Evolutionary conservation across 2,113 vertebrate species (phyloP), one percentile per base, ranked within the genome.

Genomic region (Tringa solitaria): DNA sequence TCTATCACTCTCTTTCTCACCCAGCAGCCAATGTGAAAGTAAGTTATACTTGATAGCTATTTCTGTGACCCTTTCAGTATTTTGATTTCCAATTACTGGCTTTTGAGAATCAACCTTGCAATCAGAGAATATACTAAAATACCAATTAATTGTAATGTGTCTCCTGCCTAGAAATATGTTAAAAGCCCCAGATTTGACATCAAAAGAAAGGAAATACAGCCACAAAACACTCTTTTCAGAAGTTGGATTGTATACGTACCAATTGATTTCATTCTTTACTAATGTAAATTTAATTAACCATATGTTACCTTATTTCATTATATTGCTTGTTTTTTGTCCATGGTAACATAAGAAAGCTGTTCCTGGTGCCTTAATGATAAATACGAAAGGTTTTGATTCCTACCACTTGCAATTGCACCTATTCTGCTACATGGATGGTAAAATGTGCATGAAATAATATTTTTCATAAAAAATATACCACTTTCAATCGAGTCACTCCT

Each of bases 81-180:
- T 95, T 78, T 87, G 35, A 68, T 96, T 97, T 92, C 51, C 51
- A 87, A 14, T 72, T 86, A 64, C 53, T 79, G 32, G 10, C 28
- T 82, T 94, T 74, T 69, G 7, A 82, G 33, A 88, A 56, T 69
- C 13, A 93, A 70, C 21, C 26, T 15, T 89, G 24, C 5, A 68
- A 53, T 84, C 20, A 76, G 28, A 89, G 30, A 77, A 68, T 72
- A 63, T 77, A 20, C 14, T 57, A 54, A 69, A 87, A 75, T 45
- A 75, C 12, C 10, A 59, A 46, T 48, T 88, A 81, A 64, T 64
- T 81, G 13, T 45, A 45, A 30, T 37, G 4, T 68, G 33, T 37
- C 48, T 61, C 28, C 24, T 54, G 13, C 13, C 22, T 64, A 59
- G 35, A 84, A 59, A 19, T 70, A 70, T 73, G 15, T 56, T 77